These are phyloP conservation scores for Furcifer pardalis DNA, from an alignment of 2,797 vertebrate species.

Conservation along the genomic window DNA sequence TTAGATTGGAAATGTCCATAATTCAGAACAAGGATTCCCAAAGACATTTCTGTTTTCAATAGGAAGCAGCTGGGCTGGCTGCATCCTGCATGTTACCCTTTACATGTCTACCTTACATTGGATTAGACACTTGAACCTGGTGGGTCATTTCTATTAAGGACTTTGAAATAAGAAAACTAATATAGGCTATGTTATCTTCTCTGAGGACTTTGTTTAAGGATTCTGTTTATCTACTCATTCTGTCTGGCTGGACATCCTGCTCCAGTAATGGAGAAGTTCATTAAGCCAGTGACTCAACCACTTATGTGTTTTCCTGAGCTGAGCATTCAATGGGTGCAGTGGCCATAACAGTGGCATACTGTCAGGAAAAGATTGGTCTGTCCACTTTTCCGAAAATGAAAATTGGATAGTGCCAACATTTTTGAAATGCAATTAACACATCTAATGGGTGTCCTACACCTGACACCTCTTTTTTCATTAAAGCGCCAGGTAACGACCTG, in stretches of 20 bases:
- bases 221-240: not conserved
- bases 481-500: not conserved
- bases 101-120: not conserved
- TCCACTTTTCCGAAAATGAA: not conserved
- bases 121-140: too few species aligned
- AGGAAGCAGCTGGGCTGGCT: slow-evolving; percentile 17
- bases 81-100: not conserved
- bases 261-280: too few species aligned
- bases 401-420: not conserved
- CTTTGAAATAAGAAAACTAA: not conserved
- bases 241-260: too few species aligned
- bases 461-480: not conserved
- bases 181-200: too few species aligned
- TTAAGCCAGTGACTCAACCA: too few species aligned
- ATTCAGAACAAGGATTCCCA: not conserved
- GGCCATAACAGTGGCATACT: not conserved
- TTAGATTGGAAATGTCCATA: not conserved
- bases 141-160: not conserved
- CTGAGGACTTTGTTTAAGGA: too few species aligned
- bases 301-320: not conserved
- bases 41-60: not conserved
- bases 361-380: not conserved
- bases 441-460: not conserved
- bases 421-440: slow-evolving; percentile 21
- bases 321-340: not conserved